Evolutionary conservation across 2,113 vertebrate species (phyloP), one percentile per base, ranked within the genome.

Genomic region (Onychostoma macrolepis): DNA sequence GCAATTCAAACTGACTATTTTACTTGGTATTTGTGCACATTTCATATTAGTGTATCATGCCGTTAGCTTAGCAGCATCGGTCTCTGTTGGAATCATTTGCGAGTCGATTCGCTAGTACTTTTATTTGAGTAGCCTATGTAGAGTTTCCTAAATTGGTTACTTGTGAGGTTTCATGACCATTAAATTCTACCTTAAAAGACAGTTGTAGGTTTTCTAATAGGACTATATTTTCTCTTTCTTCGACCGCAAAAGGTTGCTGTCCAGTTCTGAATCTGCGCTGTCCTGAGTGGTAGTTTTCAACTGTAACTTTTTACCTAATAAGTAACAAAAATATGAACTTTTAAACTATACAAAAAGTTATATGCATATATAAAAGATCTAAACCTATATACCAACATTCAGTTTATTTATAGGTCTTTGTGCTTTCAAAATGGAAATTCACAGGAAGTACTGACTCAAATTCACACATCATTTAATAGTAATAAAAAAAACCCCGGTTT

Each of bases 181-280:
- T n/a, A 15, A 41, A 43, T 43, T 75, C 11, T 6, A 43, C 11
- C 11, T 79, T 33, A 36, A 50, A 48, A 50, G 3, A 45, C 26
- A 50, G 13, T 26, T 6, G 38, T 45, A 41, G 21, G 71, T 43
- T 41, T 74, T n/a, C 21, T 24, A 41, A 13, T n/a, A 28, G 13
- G 26, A 21, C 28, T 28, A 28, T 24, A 4, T 50, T 58, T 43
- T 24, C 45, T 80, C 26, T 26, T 21, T 26, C 24, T 2, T 19
- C 19, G 21, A 13, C 4, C 7, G 50, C 30, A 67, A 43, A 24
- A 63, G 78, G 90, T 76, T 88, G 88, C 90, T 90, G 88, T 90
- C 90, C 90, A 90, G 90, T 90, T 85, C 90, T 90, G 90, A 90
- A 90, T 76, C 17, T 48, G 21, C 21, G 2, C 5, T 48, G 58